Conservation (phyloP, 2,888 invertebrate species). For the Tricholauxania praeusta region DNA sequence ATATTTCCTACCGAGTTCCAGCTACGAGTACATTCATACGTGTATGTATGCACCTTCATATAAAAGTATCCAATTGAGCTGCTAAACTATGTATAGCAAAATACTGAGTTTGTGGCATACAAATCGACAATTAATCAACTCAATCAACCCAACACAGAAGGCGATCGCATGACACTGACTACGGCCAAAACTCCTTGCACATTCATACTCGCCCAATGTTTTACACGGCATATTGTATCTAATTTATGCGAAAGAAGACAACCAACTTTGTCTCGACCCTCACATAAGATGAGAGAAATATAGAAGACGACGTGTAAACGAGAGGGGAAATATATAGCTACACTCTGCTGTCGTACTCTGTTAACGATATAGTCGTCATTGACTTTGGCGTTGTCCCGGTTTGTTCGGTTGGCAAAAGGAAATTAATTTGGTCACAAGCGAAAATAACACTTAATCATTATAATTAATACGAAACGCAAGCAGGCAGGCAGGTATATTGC, state of each 20-base stretch:
- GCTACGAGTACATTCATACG: too few relatives aligned
- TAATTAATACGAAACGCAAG: conserved; percentile 32
- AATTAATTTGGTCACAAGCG: conserved; percentile 40
- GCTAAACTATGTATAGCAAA: too few relatives aligned
- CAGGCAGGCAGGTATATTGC: neutral
- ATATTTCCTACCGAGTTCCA: too few relatives aligned
- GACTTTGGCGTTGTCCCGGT: neutral
- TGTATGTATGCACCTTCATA: too few relatives aligned
- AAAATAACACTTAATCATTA: conserved; percentile 43
- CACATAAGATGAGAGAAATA: too few relatives aligned
- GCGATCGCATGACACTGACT: conserved; percentile 1
- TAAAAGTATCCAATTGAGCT: too few relatives aligned
- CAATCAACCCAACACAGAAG: conserved; percentile 39
- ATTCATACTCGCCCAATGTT: too few relatives aligned
- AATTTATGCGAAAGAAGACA: conserved; percentile 11
- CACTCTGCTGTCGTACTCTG: conserved; percentile 18
- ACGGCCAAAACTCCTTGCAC: too few relatives aligned
- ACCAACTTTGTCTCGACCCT: too few relatives aligned
- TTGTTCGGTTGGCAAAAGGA: conserved; percentile 20
- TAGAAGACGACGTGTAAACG: neutral
- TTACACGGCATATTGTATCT: conserved; percentile 11
- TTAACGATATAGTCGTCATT: conserved; percentile 21
- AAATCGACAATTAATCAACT: conserved; percentile 50
- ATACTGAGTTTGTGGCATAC: neutral
- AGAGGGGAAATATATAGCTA: neutral